phyloP scores from a whole-genome alignment of 2,113 vertebrate genomes.

The Nothocercus julius region DNA sequence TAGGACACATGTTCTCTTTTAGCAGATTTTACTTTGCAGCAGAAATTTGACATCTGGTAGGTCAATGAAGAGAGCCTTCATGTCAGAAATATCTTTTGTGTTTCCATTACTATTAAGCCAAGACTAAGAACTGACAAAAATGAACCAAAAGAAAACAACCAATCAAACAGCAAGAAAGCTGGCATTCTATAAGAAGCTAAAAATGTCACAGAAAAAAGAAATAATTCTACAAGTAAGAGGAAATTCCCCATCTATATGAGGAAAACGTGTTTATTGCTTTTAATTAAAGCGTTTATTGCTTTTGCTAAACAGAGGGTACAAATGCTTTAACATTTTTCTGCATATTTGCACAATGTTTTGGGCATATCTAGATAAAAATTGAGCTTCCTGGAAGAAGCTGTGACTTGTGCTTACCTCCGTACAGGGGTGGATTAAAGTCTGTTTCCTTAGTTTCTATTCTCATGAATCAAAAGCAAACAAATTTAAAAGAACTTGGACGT shows the following conservation, averaged over 20 bases:
- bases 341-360: not conserved
- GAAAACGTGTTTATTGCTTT: not conserved
- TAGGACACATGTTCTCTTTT: not conserved
- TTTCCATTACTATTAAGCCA: not conserved
- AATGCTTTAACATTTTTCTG: not conserved
- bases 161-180: too few relatives aligned
- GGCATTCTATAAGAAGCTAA: too few relatives aligned
- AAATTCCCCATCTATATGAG: not conserved
- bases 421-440: not conserved
- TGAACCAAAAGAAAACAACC: too few relatives aligned
- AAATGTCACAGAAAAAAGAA: too few relatives aligned
- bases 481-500: not conserved
- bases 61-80: not conserved
- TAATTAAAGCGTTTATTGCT: not conserved
- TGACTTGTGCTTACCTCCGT: not conserved
- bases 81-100: not conserved
- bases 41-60: not conserved
- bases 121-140: too few relatives aligned
- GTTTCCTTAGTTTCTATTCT: not conserved
- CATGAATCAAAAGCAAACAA: not conserved
- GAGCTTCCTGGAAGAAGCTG: not conserved
- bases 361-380: rapidly evolving
- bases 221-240: not conserved
- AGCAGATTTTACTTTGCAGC: not conserved
- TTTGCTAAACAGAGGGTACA: not conserved